Base-by-base conservation (phyloP, 2,797 vertebrate genomes). In the Linurgus olivaceus region DNA sequence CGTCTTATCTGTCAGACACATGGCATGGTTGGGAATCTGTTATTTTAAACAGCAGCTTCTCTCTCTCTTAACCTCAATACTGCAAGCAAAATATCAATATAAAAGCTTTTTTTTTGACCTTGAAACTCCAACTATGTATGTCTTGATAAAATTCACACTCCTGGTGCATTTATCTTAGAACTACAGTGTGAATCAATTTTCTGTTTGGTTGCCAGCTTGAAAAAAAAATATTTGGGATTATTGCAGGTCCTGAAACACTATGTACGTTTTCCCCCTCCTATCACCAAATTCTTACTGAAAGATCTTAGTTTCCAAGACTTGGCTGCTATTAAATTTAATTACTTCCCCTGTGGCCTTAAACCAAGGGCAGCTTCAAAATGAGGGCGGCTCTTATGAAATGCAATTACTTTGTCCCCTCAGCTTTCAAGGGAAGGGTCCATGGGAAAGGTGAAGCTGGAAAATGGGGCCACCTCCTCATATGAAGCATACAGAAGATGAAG, bases 1-100 rank as follows among this genome's bases (percentile, higher is more conserved):
- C 37, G 1, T 94, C 90, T 94, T 90, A 93, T 78, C 75, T 94
- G 83, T 77, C 95, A 94, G 91, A 89, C 82, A 94, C 90, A 84
- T 93, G 93, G 94, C 81, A 37, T 95, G 74, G 58, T 55, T 93
- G 84, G 80, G 83, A 96, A 96, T 88, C 83, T 94, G 87, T 96
- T 94, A 94, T 96, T 97, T 96, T 96, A 96, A 96, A 89, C 90
- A 88, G 92, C 83, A 65, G 18, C 23, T 91, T 91, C 88, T 85
- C n/a, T 76, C 26, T 59, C 66, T 78, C 88, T 93, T 58, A 94
- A 91, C 82, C 79, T 89, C 86, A 73, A 51, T 71, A 63, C 73
- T 10, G 24, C 50, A 75, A 94, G 93, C 17, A 84, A 96, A 81
- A 93, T 91, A 82, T 79, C 95, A 93, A 62, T 86, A 88, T 61